phyloP scores from a whole-genome alignment of 2,797 vertebrate genomes.

The Lithobates sylvaticus region DNA sequence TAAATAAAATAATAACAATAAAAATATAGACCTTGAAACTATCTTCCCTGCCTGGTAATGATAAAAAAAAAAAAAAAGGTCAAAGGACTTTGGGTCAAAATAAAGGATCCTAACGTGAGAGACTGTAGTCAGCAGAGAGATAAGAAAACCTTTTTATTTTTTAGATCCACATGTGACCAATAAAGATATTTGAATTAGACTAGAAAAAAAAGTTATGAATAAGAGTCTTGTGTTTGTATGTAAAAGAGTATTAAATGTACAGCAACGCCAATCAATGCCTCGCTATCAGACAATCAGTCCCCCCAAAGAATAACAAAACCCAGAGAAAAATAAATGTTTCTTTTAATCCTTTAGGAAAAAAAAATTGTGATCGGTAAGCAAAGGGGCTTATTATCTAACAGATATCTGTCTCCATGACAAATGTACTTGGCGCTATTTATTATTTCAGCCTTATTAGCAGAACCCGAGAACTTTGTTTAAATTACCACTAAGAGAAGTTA shows the following conservation, averaged over 20 bases:
- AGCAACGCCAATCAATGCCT: neutral
- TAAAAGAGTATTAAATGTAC: slow-evolving; percentile 16
- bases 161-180: no score
- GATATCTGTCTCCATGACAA: slow-evolving; percentile 45
- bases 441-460: slow-evolving; percentile 23
- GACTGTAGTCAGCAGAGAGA: no score
- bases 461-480: slow-evolving; percentile 15
- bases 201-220: neutral
- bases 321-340: slow-evolving; percentile 46
- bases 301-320: neutral
- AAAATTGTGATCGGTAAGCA: slow-evolving; percentile 14
- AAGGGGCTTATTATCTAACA: slow-evolving; percentile 16
- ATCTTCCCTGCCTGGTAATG: no score
- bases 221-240: slow-evolving; percentile 15
- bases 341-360: slow-evolving; percentile 45
- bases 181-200: no score
- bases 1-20: no score
- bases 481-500: slow-evolving; percentile 19
- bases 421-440: slow-evolving; percentile 32
- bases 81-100: no score
- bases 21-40: no score
- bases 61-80: no score
- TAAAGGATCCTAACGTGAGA: no score
- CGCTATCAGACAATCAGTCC: slow-evolving; percentile 35
- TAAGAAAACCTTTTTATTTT: no score